A percentile compares a stretch with the other conserved stretches of the same genome.
These are phyloP conservation scores for Drosophila sulfurigaster DNA, from an alignment of 1,140 invertebrate species.

Conservation along the genomic window DNA sequence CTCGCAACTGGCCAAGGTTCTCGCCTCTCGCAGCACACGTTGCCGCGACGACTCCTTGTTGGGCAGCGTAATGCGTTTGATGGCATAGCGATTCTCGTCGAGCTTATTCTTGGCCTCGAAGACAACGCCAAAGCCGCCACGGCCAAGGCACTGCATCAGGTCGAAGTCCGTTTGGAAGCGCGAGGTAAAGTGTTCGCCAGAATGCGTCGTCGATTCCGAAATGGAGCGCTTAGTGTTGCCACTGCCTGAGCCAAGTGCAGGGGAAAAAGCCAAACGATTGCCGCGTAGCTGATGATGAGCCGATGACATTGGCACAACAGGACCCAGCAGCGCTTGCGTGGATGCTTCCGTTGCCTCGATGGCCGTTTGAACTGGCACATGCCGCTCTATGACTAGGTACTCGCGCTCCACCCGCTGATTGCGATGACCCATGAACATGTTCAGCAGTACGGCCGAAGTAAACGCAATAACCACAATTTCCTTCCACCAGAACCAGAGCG, in stretches of 20 bases:
- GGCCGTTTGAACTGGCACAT: conserved; percentile 83
- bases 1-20: conserved; percentile 96
- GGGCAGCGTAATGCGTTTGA: conserved; percentile 96
- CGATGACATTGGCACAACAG: conserved; percentile 44
- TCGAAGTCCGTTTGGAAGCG: conserved; percentile 95
- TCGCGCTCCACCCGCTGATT: conserved; percentile 78
- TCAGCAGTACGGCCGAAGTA: conserved; percentile 87
- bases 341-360: conserved; percentile 82
- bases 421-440: conserved; percentile 86
- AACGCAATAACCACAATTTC: conserved; percentile 90
- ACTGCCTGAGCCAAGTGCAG: neutral
- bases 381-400: conserved; percentile 84
- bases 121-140: conserved; percentile 98
- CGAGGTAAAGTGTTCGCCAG: conserved; percentile 76
- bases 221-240: conserved; percentile 54
- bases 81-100: conserved; percentile 97
- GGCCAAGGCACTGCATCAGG: conserved; percentile 92
- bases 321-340: conserved; percentile 68
- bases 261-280: conserved; percentile 51
- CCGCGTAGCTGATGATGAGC: conserved; percentile 28
- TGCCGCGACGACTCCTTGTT: conserved; percentile 92
- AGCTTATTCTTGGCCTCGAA: conserved; percentile 98
- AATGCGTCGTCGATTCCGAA: conserved; percentile 78
- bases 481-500: conserved; percentile 94
- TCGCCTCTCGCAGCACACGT: conserved; percentile 96